Evolutionary conservation across 1,140 invertebrate genomes (phyloP).

Genomic region (Drosophila auraria): DNA sequence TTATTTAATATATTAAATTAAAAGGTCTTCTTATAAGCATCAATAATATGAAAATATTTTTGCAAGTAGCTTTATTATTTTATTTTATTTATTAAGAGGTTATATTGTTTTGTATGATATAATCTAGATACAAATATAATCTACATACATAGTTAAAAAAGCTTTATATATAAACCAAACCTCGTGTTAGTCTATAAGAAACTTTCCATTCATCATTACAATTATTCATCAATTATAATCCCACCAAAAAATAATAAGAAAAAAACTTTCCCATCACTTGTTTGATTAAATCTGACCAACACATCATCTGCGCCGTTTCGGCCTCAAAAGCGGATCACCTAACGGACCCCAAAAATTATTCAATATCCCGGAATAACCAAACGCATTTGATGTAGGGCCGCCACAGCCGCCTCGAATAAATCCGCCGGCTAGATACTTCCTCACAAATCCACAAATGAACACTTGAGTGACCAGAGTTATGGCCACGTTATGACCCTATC

Average conservation of each 20-base stretch:
- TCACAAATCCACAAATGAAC: conserved; percentile 51
- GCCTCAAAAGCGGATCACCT: conserved; percentile 52
- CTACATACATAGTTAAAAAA: too few species aligned
- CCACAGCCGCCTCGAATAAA: conserved; percentile 64
- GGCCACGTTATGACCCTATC: conserved; percentile 37
- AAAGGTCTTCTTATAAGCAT: not conserved
- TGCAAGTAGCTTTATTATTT: too few species aligned
- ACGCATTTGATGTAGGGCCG: conserved; percentile 67
- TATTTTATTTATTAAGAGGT: too few species aligned
- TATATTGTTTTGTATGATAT: not conserved
- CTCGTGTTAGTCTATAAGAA: not conserved
- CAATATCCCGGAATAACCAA: conserved; percentile 22
- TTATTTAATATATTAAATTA: not conserved
- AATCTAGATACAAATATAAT: not conserved
- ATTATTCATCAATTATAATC: conserved; percentile 45
- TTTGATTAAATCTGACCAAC: conserved; percentile 26
- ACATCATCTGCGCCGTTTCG: conserved; percentile 29
- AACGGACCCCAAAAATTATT: conserved; percentile 38
- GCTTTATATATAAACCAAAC: not conserved
- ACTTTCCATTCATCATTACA: conserved; percentile 13
- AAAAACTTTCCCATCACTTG: conserved; percentile 52
- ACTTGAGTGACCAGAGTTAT: conserved; percentile 65
- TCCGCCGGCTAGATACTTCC: conserved; percentile 73
- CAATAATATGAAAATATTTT: too few species aligned
- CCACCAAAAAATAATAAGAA: not conserved